Base-by-base conservation (phyloP, 2,888 invertebrate genomes). In the Hemithea aestivaria region DNA sequence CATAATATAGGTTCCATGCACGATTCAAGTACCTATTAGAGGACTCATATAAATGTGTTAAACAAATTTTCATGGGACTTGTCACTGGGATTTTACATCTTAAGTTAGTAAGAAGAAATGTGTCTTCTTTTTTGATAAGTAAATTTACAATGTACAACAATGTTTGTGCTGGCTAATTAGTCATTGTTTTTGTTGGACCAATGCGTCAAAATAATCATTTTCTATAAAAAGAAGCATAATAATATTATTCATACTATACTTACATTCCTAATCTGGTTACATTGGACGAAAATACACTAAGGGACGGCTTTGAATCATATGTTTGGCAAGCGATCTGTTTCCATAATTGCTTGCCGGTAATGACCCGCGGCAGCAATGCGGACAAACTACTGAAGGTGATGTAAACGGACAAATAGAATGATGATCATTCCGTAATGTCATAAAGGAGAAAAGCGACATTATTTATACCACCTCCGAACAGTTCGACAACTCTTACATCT, bases 251-350 rank as follows among this genome's bases (percentile, higher is more conserved):
- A 53, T 53, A 52, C 16, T 16, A 16, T 16, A 16, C 45, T 33
- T 50, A 51, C 44, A 66, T 62, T 66, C 70, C 65, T 52, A 72
- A 71, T 66, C 62, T 62, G 66, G 71, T 58, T 54, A 51, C 67
- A 67, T 67, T 62, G 61, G 51, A 56, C 63, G 51, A 53, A 70
- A 75, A 77, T 78, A 74, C 51, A 53, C 56, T 40, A 51, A 63
- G 56, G 55, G 62, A 62, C 54, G 53, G 34, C 12, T 10, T 27
- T 77, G 82, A 81, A 56, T 81, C 80, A 83, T 62, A 56, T 58
- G 65, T 73, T 80, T 83, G 84, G 84, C 84, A 78, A 72, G 55
- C 53, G 62, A 54, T 53, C 55, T 43, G 52, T 58, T 59, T 65
- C 66, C 66, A 65, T 67, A 69, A 55, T 55, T 51, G 58, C 56